A percentile compares a stretch with the other conserved stretches of the same genome.
phyloP scores from a whole-genome alignment of 2,113 vertebrate genomes.

The Strigops habroptila region DNA sequence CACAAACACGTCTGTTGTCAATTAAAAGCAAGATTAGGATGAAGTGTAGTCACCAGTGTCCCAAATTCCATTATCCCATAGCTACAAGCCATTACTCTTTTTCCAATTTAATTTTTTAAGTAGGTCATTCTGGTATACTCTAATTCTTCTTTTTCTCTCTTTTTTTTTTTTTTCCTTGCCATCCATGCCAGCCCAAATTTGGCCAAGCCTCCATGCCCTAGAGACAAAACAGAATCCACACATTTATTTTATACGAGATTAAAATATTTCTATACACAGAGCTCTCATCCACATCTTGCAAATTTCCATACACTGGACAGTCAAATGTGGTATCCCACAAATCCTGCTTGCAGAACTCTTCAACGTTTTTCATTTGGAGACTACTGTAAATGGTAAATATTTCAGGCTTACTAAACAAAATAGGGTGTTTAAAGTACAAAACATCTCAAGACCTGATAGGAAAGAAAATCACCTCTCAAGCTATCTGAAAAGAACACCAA shows the following conservation, averaged over 20 bases:
- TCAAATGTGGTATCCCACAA: neutral
- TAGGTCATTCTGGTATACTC: constrained; percentile 65
- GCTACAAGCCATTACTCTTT: constrained; percentile 72
- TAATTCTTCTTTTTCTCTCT: neutral
- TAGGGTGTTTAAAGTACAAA: neutral
- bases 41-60: constrained; percentile 60
- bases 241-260: constrained; percentile 3
- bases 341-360: neutral
- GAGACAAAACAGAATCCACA: neutral
- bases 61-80: constrained; percentile 73
- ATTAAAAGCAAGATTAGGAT: constrained; percentile 72
- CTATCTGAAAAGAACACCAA: neutral
- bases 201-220: neutral
- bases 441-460: neutral
- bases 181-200: constrained; percentile 40
- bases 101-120: constrained; percentile 75
- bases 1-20: constrained; percentile 42
- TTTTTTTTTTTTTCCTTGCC: constrained; percentile 16
- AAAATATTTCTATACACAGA: neutral
- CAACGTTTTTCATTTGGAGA: neutral
- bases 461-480: neutral
- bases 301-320: neutral
- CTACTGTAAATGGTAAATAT: neutral
- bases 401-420: neutral
- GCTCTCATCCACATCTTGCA: neutral